These are phyloP conservation scores for Canis aureus DNA, from an alignment of 2,113 vertebrate genomes.

Conservation along the genomic window DNA sequence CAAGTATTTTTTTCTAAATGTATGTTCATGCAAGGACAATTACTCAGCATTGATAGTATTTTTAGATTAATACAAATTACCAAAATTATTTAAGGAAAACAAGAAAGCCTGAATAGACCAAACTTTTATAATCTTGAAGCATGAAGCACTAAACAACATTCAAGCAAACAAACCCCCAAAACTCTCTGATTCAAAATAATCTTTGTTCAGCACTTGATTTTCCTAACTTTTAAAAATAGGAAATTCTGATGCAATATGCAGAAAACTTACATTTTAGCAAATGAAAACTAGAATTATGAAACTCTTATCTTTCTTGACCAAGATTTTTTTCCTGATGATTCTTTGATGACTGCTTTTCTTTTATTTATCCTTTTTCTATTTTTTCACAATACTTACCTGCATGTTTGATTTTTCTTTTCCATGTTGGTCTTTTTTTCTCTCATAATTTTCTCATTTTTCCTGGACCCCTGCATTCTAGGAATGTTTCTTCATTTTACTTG, in stretches of 20 bases:
- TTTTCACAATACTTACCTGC: neutral
- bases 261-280: neutral
- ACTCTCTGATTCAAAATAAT: neutral
- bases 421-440: neutral
- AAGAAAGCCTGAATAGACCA: neutral
- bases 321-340: neutral
- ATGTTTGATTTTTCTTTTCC: neutral
- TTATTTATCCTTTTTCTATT: neutral
- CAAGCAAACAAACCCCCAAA: neutral
- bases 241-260: neutral
- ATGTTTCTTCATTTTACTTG: neutral
- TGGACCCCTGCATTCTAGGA: neutral
- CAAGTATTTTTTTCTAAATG: neutral
- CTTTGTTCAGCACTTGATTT: neutral
- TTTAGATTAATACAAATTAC: neutral
- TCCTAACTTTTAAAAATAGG: neutral
- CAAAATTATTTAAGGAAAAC: neutral
- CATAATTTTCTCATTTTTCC: neutral
- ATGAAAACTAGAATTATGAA: neutral
- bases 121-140: neutral
- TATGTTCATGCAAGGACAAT: neutral
- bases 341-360: neutral
- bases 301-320: neutral
- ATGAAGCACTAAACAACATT: neutral
- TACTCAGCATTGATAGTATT: neutral